Base-by-base conservation (phyloP, 2,113 vertebrate species). In the Verasper variegatus region DNA sequence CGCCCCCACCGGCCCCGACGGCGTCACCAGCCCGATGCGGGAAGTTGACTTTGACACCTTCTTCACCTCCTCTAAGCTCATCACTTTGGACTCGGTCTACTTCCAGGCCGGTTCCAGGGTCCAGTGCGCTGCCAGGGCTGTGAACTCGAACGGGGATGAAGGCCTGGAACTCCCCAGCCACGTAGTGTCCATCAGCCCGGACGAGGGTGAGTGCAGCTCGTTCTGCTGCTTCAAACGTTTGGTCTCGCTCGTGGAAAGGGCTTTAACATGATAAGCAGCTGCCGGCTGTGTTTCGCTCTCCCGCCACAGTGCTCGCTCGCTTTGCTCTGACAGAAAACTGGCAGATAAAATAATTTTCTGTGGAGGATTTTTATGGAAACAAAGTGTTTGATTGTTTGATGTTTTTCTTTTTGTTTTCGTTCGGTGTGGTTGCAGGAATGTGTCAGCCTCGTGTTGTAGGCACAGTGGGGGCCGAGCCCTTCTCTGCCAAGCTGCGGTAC, bases 31-130 rank as follows among this genome's bases (percentile, higher is more conserved):
- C 85, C 96, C 97, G 10, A 96, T 99, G 97, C 95, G 92, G 71
- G 98, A 99, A 72, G 93, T 96, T 15, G 97, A 98, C 90, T 97
- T 97, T 14, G 94, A 99, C 74, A 99, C 98, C 23, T 99, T 98
- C 92, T 98, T 99, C 85, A 97, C 97, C 1, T 97, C 97, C 1
- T 97, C 97, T 78, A 99, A 98, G 92, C 95, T 95, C 87, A 96
- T 98, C 84, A 96, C 96, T 0, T 84, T 99, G 3, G 98, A 99
- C 87, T 97, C 98, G 76, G 94, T 99, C 81, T 99, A 99, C 92
- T 99, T 99, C 80, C 97, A 97, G 77, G 95, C 96, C 0, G 97
- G 97, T 15, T 98, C 98, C 52, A 90, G 97, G 78, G 96, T 99
- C 42, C 98, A 98, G 82, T 99, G 98, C 5, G 96, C 95, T 0